Conservation (phyloP, 1,140 invertebrate species). For the Artemia franciscana region DNA sequence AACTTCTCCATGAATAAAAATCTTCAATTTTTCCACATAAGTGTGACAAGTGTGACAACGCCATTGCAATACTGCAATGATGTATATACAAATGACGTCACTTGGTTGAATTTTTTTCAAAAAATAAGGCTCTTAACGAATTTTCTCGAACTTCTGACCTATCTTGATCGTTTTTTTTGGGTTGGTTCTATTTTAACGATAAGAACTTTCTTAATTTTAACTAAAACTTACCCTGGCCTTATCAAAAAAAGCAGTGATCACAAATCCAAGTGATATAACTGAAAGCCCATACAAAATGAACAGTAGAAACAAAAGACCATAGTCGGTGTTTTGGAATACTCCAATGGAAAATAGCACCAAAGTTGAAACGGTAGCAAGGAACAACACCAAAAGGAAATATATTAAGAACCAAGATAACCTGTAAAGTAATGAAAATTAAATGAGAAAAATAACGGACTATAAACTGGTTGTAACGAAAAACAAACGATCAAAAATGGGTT, state of each 20-base stretch:
- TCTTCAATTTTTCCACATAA: no score
- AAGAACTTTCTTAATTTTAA: no score
- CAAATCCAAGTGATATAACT: constrained; percentile 55
- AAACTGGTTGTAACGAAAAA: not conserved
- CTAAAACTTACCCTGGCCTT: constrained; percentile 50
- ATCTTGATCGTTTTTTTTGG: no score
- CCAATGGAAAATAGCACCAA: constrained; percentile 39
- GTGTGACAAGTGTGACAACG: no score
- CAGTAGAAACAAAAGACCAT: constrained; percentile 48
- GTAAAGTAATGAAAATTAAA: constrained; percentile 17
- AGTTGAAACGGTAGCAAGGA: constrained; percentile 40
- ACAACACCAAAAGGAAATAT: constrained; percentile 42
- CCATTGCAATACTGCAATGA: no score
- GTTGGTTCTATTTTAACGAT: no score
- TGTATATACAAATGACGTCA: no score
- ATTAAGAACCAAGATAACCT: constrained; percentile 64
- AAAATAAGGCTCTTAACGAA: no score
- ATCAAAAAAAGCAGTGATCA: constrained; percentile 63
- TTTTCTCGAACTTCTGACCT: no score
- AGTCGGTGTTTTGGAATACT: constrained; percentile 52
- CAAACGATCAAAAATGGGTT: not conserved
- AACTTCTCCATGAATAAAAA: no score
- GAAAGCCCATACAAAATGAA: constrained; percentile 54
- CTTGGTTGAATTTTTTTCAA: no score
- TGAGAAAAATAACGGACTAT: not conserved